Conservation (phyloP, 2,888 invertebrate genomes). For the Frankliniella intonsa region DNA sequence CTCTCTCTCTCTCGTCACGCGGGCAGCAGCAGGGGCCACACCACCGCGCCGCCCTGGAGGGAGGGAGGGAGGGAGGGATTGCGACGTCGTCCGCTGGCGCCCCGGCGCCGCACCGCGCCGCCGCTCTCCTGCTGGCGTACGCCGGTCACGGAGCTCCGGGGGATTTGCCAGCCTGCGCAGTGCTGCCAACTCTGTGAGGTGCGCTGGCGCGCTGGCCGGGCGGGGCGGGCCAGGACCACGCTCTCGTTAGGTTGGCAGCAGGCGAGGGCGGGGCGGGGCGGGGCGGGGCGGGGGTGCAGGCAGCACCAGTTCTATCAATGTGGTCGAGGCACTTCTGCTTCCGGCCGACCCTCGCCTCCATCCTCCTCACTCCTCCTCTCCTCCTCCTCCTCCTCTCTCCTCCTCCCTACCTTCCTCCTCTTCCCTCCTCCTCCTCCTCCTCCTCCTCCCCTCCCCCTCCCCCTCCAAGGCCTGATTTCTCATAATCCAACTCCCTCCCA, state of each 20-base stretch:
- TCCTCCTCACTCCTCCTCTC: too few relatives aligned
- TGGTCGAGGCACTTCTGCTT: too few relatives aligned
- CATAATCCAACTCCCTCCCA: too few relatives aligned
- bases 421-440: too few relatives aligned
- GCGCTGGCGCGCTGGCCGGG: neutral
- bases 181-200: slow-evolving; percentile 3
- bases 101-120: neutral
- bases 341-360: too few relatives aligned
- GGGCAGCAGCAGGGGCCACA: too few relatives aligned
- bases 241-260: too few relatives aligned
- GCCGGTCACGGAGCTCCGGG: slow-evolving; percentile 13
- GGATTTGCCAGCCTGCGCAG: neutral
- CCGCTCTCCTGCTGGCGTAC: slow-evolving; percentile 1
- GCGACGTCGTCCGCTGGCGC: neutral
- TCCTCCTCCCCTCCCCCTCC: too few relatives aligned
- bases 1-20: too few relatives aligned
- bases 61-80: neutral
- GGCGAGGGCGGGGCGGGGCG: neutral
- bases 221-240: neutral
- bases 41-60: neutral
- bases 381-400: too few relatives aligned
- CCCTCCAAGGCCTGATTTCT: too few relatives aligned
- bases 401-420: too few relatives aligned
- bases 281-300: neutral
- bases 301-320: neutral